Evolutionary conservation across 2,888 invertebrate genomes (phyloP).

Genomic region (Tipula vernalis): DNA sequence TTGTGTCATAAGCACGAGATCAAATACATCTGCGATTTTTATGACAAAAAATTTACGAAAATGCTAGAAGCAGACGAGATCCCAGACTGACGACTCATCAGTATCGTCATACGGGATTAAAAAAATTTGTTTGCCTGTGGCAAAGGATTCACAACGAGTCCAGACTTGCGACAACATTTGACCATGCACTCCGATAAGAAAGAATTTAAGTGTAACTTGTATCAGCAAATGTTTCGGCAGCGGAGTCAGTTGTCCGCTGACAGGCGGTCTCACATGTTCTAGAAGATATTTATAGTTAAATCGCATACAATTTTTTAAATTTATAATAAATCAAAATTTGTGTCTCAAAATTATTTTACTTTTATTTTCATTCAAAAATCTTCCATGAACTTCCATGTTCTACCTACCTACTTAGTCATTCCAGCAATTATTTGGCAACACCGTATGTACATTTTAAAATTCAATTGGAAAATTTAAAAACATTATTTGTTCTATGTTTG

Average conservation of each 20-base stretch:
- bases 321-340: not conserved
- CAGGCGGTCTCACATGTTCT: not conserved
- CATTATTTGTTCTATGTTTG: not conserved
- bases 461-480: not conserved
- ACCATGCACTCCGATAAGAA: not conserved
- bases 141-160: not conserved
- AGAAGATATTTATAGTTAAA: not conserved
- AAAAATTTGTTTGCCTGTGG: not conserved
- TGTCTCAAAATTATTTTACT: no score
- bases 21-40: conserved; percentile 7
- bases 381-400: no score
- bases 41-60: conserved; percentile 10
- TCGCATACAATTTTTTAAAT: not conserved
- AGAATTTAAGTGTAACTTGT: not conserved
- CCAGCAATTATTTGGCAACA: not conserved
- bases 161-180: conserved; percentile 4
- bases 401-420: no score
- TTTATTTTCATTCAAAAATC: no score
- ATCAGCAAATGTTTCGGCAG: not conserved
- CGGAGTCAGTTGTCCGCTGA: not conserved
- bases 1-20: not conserved
- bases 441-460: not conserved
- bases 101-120: not conserved
- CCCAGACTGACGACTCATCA: not conserved
- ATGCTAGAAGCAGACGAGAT: not conserved